Evolutionary conservation across 30 jellyfish, hydroid and myxozoan species (phyloP), one percentile per base, ranked within the genome.

Genomic region (Aurelia sp.): DNA sequence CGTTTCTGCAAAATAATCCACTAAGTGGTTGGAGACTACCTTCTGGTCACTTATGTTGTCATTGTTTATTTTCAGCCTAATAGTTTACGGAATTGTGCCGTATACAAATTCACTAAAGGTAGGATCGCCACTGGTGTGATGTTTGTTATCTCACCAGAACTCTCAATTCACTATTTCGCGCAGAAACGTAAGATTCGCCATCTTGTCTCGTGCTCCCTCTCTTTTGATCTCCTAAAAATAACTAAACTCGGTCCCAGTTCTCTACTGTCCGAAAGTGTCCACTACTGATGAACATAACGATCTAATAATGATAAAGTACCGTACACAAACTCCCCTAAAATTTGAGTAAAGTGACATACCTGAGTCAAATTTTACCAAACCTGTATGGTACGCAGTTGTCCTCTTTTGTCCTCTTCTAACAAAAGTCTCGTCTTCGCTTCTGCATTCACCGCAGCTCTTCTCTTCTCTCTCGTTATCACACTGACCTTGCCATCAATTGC

Each of bases 311-410:
- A 51, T 50, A 51, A 74, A 74, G 73, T 74, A 74, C 73, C 73
- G 85, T 51, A 74, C 62, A 74, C 85, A 50, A 74, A 4, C 73
- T 53, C 73, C 74, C 73, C 73, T 74, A 74, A 74, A 74, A 74
- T 74, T 74, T 74, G 85, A 74, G 40, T 19, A 52, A 74, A 74
- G 73, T 74, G 8, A 58, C 85, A 48, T 50, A 48, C 85, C 40
- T 19, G 23, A 52, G 85, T 74, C 73, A 55, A 74, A 74, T 74
- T 74, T 74, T 74, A 53, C 69, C 58, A 15, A 21, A 74, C 72
- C 74, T 48, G 15, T 74, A 74, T 41, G 85, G 73, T 74, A 74
- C 73, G 85, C 85, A 74, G 73, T 22, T 74, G 53, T 33, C 80
- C 88, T 61, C 78, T 64, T 61, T 23, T 3, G 23, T 77, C 48